Evolutionary conservation across 2,888 invertebrate genomes (phyloP), one percentile per base, ranked within the genome.

Genomic region (Meteorus colon): DNA sequence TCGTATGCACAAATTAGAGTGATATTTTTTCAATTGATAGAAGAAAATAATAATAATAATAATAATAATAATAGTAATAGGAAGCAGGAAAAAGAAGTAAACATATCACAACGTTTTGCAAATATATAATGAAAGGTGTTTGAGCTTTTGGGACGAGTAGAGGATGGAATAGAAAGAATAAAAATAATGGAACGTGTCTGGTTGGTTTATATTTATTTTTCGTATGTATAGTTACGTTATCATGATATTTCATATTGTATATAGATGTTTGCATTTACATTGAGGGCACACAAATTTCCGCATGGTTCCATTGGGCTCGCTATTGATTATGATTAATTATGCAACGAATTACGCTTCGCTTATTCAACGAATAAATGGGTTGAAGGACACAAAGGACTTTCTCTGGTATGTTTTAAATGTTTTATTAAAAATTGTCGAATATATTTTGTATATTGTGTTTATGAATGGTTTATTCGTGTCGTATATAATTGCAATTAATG

Each of bases 261-360:
- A n/a, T 48, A 48, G n/a, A n/a, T 55, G 55, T 55, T 4, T 55
- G 19, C 10, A 19, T 55, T 19, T 19, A 55, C 19, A 55, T 55
- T 55, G 55, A 55, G 55, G 55, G 55, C 55, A 55, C n/a, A 19
- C 19, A 55, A 55, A 55, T 55, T 55, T 55, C 19, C 55, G 55
- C 55, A 55, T 19, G 19, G 55, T 55, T 55, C 19, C 55, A 55
- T 19, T 55, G 55, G 55, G 55, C 55, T 55, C 19, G 55, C 19
- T 55, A 55, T 55, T 55, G 55, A 55, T 55, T 55, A 55, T 55
- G 55, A 55, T 55, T 55, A 55, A 55, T 55, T 55, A 55, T 55
- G 55, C 19, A 55, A 55, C 55, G 19, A 55, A 55, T 55, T 55
- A 19, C 55, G 55, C 55, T 55, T 55, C 19, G 55, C 55, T 55